Evolutionary conservation across 2,113 vertebrate species (phyloP).

Genomic region (Vidua chalybeata): DNA sequence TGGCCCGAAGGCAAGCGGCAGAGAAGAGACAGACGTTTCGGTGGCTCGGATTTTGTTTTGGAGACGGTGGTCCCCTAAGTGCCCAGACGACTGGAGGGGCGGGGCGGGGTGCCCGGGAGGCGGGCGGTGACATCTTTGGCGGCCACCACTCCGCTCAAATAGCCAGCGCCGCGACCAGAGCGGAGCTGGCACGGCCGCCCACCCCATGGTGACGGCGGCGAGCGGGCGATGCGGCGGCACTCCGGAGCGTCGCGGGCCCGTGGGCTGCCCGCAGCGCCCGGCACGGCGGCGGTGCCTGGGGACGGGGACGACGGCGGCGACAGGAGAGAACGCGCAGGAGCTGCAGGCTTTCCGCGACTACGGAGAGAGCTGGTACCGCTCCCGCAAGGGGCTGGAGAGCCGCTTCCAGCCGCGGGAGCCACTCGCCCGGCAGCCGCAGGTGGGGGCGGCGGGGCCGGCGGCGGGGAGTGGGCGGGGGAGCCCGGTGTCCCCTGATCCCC

Average conservation of each 20-base stretch:
- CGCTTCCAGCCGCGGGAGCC: constrained; percentile 80
- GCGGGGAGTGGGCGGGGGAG: background rate
- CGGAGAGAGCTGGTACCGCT: constrained; percentile 84
- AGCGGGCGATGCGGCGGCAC: background rate
- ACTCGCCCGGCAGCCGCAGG: constrained; percentile 86
- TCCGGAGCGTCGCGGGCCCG: background rate
- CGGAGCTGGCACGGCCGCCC: background rate
- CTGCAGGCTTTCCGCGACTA: constrained; percentile 82
- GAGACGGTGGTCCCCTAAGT: background rate
- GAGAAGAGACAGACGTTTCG: rapidly evolving
- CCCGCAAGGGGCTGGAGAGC: constrained; percentile 79
- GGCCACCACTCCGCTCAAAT: background rate
- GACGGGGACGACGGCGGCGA: background rate
- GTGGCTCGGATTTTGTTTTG: background rate
- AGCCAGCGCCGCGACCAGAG: background rate
- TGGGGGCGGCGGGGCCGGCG: constrained; percentile 13
- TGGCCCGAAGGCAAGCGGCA: rapidly evolving
- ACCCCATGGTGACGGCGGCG: background rate
- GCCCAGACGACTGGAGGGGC: background rate
- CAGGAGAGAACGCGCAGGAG: constrained; percentile 2
- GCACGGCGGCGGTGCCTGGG: background rate
- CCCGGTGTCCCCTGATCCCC: background rate
- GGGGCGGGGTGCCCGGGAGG: background rate
- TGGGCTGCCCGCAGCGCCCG: constrained; percentile 38
- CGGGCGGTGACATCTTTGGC: background rate